These are phyloP conservation scores for Mythimna pallens DNA, from an alignment of 2,888 invertebrate genomes.

Conservation along the genomic window DNA sequence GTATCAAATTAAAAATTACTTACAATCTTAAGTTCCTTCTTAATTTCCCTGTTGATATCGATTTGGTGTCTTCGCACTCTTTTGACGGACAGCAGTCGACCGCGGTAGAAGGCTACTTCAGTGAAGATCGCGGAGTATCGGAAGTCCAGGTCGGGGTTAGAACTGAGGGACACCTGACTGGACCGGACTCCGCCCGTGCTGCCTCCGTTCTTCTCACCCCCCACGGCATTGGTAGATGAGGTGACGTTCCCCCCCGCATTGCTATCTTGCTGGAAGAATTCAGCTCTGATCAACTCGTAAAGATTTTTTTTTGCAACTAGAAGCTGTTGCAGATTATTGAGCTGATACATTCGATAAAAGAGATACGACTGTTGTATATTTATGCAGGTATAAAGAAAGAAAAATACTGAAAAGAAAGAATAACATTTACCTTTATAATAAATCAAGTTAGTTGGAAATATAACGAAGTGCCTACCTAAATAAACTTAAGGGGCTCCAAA, in stretches of 20 bases:
- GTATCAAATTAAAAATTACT: slow-evolving; percentile 69
- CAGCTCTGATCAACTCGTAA: slow-evolving; percentile 87
- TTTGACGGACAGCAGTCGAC: slow-evolving; percentile 96
- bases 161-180: slow-evolving; percentile 97
- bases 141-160: slow-evolving; percentile 97
- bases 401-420: too few relatives aligned
- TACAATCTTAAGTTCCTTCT: slow-evolving; percentile 97
- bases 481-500: neutral
- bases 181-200: slow-evolving; percentile 91
- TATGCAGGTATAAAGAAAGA: too few relatives aligned
- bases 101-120: slow-evolving; percentile 96
- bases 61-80: slow-evolving; percentile 96
- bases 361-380: too few relatives aligned
- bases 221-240: slow-evolving; percentile 95
- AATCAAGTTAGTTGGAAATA: neutral
- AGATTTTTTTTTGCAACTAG: neutral
- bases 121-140: slow-evolving; percentile 97
- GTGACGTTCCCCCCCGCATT: slow-evolving; percentile 94
- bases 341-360: too few relatives aligned
- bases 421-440: neutral
- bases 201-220: slow-evolving; percentile 79
- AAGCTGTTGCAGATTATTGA: neutral
- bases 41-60: slow-evolving; percentile 97
- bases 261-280: slow-evolving; percentile 90
- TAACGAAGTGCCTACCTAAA: neutral